Conservation (phyloP, 2,797 vertebrate species). For the Taenioides sp. region DNA sequence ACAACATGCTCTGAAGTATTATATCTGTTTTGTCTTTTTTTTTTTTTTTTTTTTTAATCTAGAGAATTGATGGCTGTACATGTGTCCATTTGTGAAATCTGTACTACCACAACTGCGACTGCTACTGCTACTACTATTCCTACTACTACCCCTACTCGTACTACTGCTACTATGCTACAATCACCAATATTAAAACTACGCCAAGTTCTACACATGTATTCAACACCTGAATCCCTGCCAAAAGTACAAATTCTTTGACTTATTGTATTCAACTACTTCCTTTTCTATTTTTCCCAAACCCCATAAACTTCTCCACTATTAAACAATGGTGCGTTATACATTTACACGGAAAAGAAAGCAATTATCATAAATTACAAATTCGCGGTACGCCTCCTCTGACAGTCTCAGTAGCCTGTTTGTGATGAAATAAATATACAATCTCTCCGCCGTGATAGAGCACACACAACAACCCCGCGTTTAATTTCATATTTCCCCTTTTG, state of each 20-base stretch:
- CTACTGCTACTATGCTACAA: no score
- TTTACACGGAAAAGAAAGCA: constrained; percentile 54
- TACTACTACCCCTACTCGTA: no score
- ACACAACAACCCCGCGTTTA: constrained; percentile 41
- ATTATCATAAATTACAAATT: constrained; percentile 69
- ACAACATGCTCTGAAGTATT: no score
- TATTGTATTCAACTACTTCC: constrained; percentile 15
- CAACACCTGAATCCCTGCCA: no score
- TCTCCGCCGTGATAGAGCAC: constrained; percentile 46
- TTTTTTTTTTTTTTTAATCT: no score
- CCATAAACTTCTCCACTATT: constrained; percentile 11
- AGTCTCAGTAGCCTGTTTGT: constrained; percentile 44
- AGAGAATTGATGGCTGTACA: no score
- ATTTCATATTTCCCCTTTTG: constrained; percentile 37
- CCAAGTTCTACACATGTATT: no score
- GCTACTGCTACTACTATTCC: no score
- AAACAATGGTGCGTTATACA: constrained; percentile 55
- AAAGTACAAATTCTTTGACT: constrained; percentile 16
- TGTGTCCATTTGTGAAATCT: no score
- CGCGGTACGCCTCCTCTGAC: constrained; percentile 14
- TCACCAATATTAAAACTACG: no score
- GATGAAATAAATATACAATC: constrained; percentile 50
- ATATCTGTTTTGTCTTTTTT: no score
- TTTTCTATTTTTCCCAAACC: neutral
- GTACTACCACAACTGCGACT: no score